Base-by-base conservation (phyloP, 1,140 invertebrate genomes). In the Leguminivora glycinivorella region DNA sequence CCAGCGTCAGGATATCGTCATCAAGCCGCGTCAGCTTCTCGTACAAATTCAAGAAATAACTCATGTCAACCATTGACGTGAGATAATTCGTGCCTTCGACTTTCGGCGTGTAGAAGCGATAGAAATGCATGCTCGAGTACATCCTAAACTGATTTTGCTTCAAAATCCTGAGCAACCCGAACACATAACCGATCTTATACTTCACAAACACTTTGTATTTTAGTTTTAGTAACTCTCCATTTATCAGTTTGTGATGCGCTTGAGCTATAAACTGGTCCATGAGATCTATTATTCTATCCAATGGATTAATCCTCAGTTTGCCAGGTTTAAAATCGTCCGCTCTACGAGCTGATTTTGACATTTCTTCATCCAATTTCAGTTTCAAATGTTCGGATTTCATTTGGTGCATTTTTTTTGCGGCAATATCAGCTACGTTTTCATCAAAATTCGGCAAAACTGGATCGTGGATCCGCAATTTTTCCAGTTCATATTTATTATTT, bases 191-290 rank as follows among this genome's bases (percentile, higher is more conserved):
- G 10, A 86, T 67, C 56, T 67, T 73, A 29, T 81, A 86, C 4
- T 52, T 70, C 1, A 56, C 6, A 24, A 73, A n/a, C 0, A 43
- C 14, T 2, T 70, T 68, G 9, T 82, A 86, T 24, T 81, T 84
- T 3, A 70, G 69, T 43, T 77, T 79, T 3, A 83, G 17, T 1
- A 78, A 5, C 63, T 86, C 81, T 0, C 73, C 29, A 29, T 77
- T 76, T 1, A 75, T 69, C 5, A 86, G 9, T 1, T 78, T 76
- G 56, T 83, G 80, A 10, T 75, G 70, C 1, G 72, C 76, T 66
- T 76, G 74, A 66, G 82, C 82, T 6, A 82, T 67, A 24, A 82
- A 85, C 24, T 85, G 83, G 7, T 74, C 66, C 77, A 81, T 81
- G 9, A 85, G 4, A 5, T 63, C 52, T 12, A 77, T 19, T 0